Conservation (phyloP, 1,140 invertebrate genomes). For the Heliconius congener region DNA sequence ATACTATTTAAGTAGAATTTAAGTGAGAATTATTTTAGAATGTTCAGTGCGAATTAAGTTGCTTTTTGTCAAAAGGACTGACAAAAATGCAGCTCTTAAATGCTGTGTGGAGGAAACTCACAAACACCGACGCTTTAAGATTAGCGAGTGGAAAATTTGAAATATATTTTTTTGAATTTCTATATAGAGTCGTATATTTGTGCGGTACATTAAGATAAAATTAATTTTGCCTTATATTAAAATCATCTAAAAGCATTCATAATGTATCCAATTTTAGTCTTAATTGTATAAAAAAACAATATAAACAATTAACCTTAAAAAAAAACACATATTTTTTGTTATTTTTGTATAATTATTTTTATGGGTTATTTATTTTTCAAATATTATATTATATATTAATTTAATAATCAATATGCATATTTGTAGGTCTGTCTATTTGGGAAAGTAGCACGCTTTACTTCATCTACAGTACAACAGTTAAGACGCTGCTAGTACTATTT, state of each 20-base stretch:
- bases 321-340: too few relatives aligned
- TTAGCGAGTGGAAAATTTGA: constrained; percentile 53
- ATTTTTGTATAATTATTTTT: too few relatives aligned
- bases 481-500: constrained; percentile 39
- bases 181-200: constrained; percentile 58
- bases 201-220: constrained; percentile 44
- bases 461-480: constrained; percentile 48
- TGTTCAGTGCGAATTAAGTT: background rate
- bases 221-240: background rate
- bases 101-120: constrained; percentile 46
- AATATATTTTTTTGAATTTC: constrained; percentile 54
- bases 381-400: too few relatives aligned
- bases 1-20: constrained; percentile 18
- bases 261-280: too few relatives aligned
- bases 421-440: constrained; percentile 48
- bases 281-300: too few relatives aligned
- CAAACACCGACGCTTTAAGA: constrained; percentile 52
- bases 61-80: background rate
- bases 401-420: background rate
- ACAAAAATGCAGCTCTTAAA: constrained; percentile 39
- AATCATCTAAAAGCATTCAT: too few relatives aligned
- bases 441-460: constrained; percentile 43
- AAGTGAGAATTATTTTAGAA: constrained; percentile 2
- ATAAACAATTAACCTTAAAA: too few relatives aligned
- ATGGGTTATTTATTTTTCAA: too few relatives aligned